Conservation (phyloP, 2,888 invertebrate species). For the Seladonia tumulorum region DNA sequence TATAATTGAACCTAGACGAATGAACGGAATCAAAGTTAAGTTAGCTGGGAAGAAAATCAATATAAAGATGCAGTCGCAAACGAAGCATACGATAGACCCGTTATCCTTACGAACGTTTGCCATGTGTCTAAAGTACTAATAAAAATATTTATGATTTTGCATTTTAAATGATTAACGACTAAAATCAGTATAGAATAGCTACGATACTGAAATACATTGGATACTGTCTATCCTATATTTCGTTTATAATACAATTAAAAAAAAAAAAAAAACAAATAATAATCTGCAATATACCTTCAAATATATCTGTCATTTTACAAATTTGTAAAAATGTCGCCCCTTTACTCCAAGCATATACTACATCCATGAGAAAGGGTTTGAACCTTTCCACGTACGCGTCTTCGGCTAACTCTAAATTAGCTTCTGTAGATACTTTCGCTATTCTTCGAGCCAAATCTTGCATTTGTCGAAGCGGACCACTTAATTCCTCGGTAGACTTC, state of each 20-base stretch:
- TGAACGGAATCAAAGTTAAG: conserved; percentile 25
- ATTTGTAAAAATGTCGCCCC: conserved; percentile 96
- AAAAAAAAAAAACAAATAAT: background rate
- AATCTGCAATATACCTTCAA: conserved; percentile 90
- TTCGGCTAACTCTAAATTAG: conserved; percentile 94
- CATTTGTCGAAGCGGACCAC: conserved; percentile 95
- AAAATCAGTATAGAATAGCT: background rate
- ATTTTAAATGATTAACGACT: background rate
- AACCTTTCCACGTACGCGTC: conserved; percentile 96
- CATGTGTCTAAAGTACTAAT: background rate
- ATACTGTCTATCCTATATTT: conserved; percentile 7
- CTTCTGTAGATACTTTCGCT: conserved; percentile 94
- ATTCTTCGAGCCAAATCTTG: conserved; percentile 97
- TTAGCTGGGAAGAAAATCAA: conserved; percentile 4
- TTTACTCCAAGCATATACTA: conserved; percentile 97
- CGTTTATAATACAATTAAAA: conserved; percentile 20
- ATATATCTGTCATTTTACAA: conserved; percentile 98
- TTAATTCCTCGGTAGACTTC: conserved; percentile 93
- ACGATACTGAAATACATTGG: conserved; percentile 5
- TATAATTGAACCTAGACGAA: conserved; percentile 89
- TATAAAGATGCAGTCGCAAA: background rate
- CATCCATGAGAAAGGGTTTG: conserved; percentile 98
- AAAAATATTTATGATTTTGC: background rate
- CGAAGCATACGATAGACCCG: background rate
- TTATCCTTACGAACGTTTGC: background rate